Evolutionary conservation across 2,888 invertebrate species (phyloP).

Genomic region (Oeneis ivallda): DNA sequence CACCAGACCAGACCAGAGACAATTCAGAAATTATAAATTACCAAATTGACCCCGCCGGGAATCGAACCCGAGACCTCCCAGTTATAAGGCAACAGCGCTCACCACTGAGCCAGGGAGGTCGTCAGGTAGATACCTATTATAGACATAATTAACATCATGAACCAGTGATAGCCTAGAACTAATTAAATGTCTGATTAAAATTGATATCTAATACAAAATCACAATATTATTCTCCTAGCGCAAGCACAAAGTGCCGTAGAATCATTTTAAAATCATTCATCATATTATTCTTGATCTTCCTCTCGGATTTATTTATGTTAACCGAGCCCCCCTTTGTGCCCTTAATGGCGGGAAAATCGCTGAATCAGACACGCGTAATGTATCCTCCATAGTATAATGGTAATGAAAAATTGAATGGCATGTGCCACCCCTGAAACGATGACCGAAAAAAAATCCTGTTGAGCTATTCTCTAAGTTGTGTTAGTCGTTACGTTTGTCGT

Average conservation of each 20-base stretch:
- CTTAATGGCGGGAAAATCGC: slow-evolving; percentile 59
- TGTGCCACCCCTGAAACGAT: slow-evolving; percentile 30
- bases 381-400: slow-evolving; percentile 31
- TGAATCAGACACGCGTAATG: slow-evolving; percentile 42
- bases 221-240: neutral
- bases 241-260: slow-evolving; percentile 40
- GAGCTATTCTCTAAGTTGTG: neutral
- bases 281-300: slow-evolving; percentile 60
- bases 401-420: slow-evolving; percentile 39
- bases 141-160: too few species aligned
- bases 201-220: neutral
- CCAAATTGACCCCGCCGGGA: too few species aligned
- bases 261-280: slow-evolving; percentile 75
- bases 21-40: too few species aligned
- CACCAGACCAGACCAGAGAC: too few species aligned
- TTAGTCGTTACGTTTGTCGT: neutral
- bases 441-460: slow-evolving; percentile 21
- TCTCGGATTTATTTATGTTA: slow-evolving; percentile 62
- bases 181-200: neutral
- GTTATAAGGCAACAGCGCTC: too few species aligned
- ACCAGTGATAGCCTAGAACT: too few species aligned
- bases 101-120: too few species aligned
- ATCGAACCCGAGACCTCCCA: too few species aligned
- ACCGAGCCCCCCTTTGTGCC: slow-evolving; percentile 53
- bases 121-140: too few species aligned